These are phyloP conservation scores for Okapia johnstoni DNA, from an alignment of 2,113 vertebrate species.

Conservation along the genomic window DNA sequence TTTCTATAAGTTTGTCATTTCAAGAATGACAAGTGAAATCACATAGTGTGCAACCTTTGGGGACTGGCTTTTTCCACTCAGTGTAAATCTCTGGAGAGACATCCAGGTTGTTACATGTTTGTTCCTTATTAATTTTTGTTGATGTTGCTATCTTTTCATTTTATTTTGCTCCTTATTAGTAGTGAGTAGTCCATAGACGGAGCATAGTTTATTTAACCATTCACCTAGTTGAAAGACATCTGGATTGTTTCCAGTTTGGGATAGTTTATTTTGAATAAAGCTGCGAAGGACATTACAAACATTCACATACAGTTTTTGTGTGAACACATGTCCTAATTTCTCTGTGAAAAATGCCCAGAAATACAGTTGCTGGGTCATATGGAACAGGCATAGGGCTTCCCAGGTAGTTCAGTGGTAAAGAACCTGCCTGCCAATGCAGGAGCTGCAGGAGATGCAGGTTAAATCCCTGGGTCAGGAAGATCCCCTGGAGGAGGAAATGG, in stretches of 20 bases:
- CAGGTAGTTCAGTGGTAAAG: not conserved
- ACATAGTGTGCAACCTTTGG: not conserved
- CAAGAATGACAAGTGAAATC: not conserved
- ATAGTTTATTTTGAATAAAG: not conserved
- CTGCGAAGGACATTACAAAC: not conserved
- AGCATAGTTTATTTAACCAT: not conserved
- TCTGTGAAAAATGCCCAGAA: not conserved
- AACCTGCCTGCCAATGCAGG: not conserved
- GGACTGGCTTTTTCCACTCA: not conserved
- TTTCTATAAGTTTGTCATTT: not conserved
- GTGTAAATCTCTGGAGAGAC: not conserved
- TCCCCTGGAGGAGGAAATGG: not conserved
- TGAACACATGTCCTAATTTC: not conserved
- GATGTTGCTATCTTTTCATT: not conserved
- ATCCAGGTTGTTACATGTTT: not conserved
- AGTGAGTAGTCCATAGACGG: not conserved
- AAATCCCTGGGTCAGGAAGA: accelerated
- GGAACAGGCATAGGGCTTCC: not conserved
- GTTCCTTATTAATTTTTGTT: not conserved
- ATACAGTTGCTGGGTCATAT: not conserved
- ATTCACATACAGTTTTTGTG: not conserved
- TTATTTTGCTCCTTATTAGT: not conserved
- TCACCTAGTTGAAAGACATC: not conserved
- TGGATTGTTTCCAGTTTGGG: not conserved
- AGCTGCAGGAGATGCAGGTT: not conserved